phyloP scores from a whole-genome alignment of 2,888 invertebrate species.

The Micoletzkya japonica region DNA sequence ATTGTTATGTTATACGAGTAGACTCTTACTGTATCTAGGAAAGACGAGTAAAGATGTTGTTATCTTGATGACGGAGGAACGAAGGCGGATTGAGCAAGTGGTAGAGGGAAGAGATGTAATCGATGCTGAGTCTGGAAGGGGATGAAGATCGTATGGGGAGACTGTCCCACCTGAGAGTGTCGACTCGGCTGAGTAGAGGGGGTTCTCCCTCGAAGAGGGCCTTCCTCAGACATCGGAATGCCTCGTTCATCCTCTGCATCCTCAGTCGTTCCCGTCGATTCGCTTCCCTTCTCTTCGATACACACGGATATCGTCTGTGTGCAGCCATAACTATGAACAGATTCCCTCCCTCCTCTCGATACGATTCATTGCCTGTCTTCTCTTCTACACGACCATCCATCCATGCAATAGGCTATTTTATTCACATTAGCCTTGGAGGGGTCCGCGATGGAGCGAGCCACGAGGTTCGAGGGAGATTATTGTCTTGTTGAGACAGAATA shows the following conservation, averaged over 20 bases:
- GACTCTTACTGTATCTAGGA: too few relatives aligned
- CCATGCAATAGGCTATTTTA: too few relatives aligned
- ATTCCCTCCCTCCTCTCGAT: too few relatives aligned
- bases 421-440: too few relatives aligned
- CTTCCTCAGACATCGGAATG: not conserved
- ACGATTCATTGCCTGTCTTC: too few relatives aligned
- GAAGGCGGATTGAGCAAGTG: constrained; percentile 6
- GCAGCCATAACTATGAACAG: constrained; percentile 9
- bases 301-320: constrained; percentile 20
- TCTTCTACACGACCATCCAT: too few relatives aligned
- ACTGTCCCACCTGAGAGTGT: constrained; percentile 1
- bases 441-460: too few relatives aligned
- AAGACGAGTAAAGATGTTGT: too few relatives aligned
- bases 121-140: constrained; percentile 12
- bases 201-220: not conserved
- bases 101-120: constrained; percentile 6
- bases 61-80: too few relatives aligned
- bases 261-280: constrained; percentile 23
- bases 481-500: too few relatives aligned
- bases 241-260: constrained; percentile 20
- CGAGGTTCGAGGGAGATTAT: too few relatives aligned
- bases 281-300: constrained; percentile 22
- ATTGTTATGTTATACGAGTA: too few relatives aligned
- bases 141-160: not conserved
- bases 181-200: constrained; percentile 16